Evolutionary conservation across 2,113 vertebrate species (phyloP), one percentile per base, ranked within the genome.

Genomic region (Alligator mississippiensis): DNA sequence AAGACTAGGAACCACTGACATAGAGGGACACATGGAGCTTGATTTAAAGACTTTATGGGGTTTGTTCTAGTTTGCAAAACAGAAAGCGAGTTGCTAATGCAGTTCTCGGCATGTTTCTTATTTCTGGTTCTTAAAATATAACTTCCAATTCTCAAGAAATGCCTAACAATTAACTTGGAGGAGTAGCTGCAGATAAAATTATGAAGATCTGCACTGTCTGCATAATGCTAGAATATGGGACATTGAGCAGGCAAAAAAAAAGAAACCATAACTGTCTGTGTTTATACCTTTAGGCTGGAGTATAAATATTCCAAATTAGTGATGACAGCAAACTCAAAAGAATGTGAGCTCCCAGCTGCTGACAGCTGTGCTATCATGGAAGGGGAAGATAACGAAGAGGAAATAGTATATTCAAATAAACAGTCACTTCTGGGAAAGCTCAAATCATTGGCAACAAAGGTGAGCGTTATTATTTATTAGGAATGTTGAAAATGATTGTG

Each of bases 341-440:
- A 99, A 84, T 99, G 99, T 24, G 99, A 99, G 84, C 98, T 99
- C 89, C 99, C 99, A 77, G 99, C 98, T 88, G 98, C 99, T 77
- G 99, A 99, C 98, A 99, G 99, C 97, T 99, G 99, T 94, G 99
- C 99, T 84, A 98, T 99, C 96, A 99, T 99, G 99, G 99, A 99
- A 97, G 99, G 99, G 55, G 99, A 99, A 98, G 98, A 98, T 59
- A 99, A 99, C 61, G 99, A 99, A 91, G 99, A 99, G 74, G 99
- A 99, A 91, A 97, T 99, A 63, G 98, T 99, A 24, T 99, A 99
- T 98, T 98, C 99, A 92, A 99, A 98, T 96, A 99, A 99, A 90
- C 98, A 99, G 75, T 99, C 99, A 27, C 95, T 99, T 47, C 96
- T 99, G 78, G 97, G 98, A 85, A 99, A 99, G 96, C 98, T 99